Evolutionary conservation across 2,888 invertebrate species (phyloP), one percentile per base, ranked within the genome.

Genomic region (Anagyrus pseudococci): DNA sequence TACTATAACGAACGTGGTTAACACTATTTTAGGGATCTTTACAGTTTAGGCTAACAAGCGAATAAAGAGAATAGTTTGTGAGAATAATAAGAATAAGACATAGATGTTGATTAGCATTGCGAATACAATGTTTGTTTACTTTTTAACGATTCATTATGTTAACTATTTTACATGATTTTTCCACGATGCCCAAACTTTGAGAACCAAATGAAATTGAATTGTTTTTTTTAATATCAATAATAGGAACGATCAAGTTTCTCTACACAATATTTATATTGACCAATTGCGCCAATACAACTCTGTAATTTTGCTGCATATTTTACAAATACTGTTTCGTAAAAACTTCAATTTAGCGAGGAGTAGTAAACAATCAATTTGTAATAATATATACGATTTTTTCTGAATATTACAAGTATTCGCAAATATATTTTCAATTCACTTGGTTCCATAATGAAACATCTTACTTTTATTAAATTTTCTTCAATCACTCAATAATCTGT

Each of bases 221-320:
- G 25, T 40, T 6, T 33, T 44, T 40, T 19, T 26, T 58, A 56
- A 58, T 62, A 52, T 62, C 33, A 55, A 58, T 46, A 54, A 25
- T 62, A 65, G 65, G 65, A 65, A 65, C 65, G 20, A 52, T 62
- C 8, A 41, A 20, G 37, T 64, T 57, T 57, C 33, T 64, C 54
- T 6, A 29, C 23, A n/a, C 17, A 29, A 17, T 52, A 43, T 33
- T 52, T 52, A 15, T 10, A 37, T 47, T 52, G 26, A 26, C 37
- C 23, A 53, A 46, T 46, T 20, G 17, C 48, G 43, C 33, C 29
- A 43, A 33, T 52, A 46, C 17, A 37, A 37, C 3, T 37, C 15
- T n/a, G 20, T n/a, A 40, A 40, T 29, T 49, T 33, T 46, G 33
- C 15, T 23, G 25, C 37, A 49, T 20, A 2, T 33, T 43, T 25